Base-by-base conservation (phyloP, 2,888 invertebrate species). In the Dorcus parallelipipedus region DNA sequence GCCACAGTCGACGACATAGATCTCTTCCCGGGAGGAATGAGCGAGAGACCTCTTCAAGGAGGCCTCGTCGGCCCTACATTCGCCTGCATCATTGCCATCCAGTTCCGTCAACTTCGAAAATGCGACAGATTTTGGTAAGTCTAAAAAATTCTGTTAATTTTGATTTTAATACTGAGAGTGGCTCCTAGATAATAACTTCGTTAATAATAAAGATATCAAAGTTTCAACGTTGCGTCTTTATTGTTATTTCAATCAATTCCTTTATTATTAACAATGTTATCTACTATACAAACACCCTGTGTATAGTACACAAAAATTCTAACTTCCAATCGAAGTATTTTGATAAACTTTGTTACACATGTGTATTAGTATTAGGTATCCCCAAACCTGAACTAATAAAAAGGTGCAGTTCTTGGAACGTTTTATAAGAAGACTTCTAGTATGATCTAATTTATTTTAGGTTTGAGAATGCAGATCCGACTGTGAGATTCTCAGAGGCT, bases 1-100 rank as follows among this genome's bases (percentile, higher is more conserved):
- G 85, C 90, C 0, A 89, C 91, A 2, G 96, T 97, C 0, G 96
- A 97, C 71, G 97, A 98, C 76, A 94, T 98, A 56, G 95, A 98
- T 77, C 82, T 97, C 2, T 98, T 97, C 85, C 93, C 96, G 0
- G 97, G 97, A 20, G 93, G 95, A 2, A 89, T 97, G 88, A 91
- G 94, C 67, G 91, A 93, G 75, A 82, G 90, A 49, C 91, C 93
- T 0, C 81, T 95, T 5, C 92, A 92, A 71, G 97, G 97, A 5
- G 96, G 94, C 5, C 80, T 95, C 0, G 91, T 97, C 0, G 97
- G 97, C 3, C 97, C 97, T 0, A 97, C 97, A 0, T 91, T 97
- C 73, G 95, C 95, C 9, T 91, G 94, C 73, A 91, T 98, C 69
- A 94, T 98, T 68, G 97, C 94, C 54, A 91, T 93, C 52, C 97